These are phyloP conservation scores for Pseudochromis fuscus DNA, from an alignment of 2,797 vertebrate genomes.

Conservation along the genomic window DNA sequence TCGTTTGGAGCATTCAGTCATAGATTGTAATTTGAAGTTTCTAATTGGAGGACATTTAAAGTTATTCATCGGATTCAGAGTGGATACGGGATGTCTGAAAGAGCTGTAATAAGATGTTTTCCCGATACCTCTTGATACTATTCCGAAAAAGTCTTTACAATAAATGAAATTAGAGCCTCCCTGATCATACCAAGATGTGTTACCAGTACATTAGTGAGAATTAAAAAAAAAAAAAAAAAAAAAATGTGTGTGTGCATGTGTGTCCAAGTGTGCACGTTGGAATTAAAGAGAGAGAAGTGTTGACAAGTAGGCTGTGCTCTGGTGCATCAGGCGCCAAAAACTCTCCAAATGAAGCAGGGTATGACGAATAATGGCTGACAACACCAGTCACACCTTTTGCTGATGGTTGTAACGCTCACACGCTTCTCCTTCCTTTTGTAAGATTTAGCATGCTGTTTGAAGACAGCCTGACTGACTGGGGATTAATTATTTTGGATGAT, in stretches of 20 bases:
- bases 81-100: constrained; percentile 47
- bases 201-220: constrained; percentile 80
- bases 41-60: constrained; percentile 78
- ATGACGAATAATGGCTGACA: constrained; percentile 87
- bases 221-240: constrained; percentile 26
- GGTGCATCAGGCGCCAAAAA: constrained; percentile 81
- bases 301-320: constrained; percentile 82
- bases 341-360: constrained; percentile 82
- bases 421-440: constrained; percentile 79
- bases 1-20: constrained; percentile 76
- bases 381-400: constrained; percentile 85
- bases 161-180: constrained; percentile 53
- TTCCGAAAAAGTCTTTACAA: constrained; percentile 50
- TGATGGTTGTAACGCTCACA: constrained; percentile 82
- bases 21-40: constrained; percentile 76
- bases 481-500: constrained; percentile 88
- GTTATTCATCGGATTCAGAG: constrained; percentile 64
- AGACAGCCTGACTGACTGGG: constrained; percentile 84
- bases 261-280: constrained; percentile 54
- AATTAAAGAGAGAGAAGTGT: constrained; percentile 79
- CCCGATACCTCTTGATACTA: constrained; percentile 50
- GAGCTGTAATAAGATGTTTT: constrained; percentile 60
- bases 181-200: constrained; percentile 50
- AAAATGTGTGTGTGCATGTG: constrained; percentile 24
- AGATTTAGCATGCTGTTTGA: constrained; percentile 83